Evolutionary conservation across 2,113 vertebrate species (phyloP).

Genomic region (Hippocampus comes): DNA sequence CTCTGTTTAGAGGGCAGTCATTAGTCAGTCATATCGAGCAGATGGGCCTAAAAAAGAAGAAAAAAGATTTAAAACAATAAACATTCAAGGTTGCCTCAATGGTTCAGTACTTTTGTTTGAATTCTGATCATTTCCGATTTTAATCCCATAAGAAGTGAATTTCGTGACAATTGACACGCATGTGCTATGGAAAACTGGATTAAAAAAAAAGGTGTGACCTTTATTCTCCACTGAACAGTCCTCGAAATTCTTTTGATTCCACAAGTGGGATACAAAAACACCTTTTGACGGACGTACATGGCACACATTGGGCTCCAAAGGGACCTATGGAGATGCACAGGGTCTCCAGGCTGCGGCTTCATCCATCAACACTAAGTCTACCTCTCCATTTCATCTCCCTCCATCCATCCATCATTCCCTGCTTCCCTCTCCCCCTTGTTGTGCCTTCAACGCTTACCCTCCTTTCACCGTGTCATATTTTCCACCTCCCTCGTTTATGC

Average conservation of each 20-base stretch:
- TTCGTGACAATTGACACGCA: background rate
- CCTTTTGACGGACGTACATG: constrained; percentile 10
- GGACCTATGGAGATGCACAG: constrained; percentile 22
- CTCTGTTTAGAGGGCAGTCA: background rate
- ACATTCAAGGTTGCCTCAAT: too few relatives aligned
- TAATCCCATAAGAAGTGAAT: too few relatives aligned
- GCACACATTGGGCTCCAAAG: constrained; percentile 11
- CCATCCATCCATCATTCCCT: constrained; percentile 58
- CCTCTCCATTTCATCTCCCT: constrained; percentile 47
- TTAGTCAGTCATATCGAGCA: background rate
- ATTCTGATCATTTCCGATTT: too few relatives aligned
- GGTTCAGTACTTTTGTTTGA: too few relatives aligned
- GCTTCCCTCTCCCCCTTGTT: constrained; percentile 7
- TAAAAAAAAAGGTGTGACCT: constrained; percentile 12
- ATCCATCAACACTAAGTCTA: constrained; percentile 61
- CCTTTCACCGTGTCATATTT: constrained; percentile 28
- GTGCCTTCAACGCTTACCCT: constrained; percentile 10
- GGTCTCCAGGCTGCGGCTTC: constrained; percentile 30
- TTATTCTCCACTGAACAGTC: constrained; percentile 8
- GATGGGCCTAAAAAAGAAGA: background rate
- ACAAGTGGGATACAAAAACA: constrained; percentile 1
- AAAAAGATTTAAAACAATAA: background rate
- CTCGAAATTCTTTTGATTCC: background rate
- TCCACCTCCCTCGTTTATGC: constrained; percentile 37
- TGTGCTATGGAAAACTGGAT: background rate